phyloP scores from a whole-genome alignment of 2,797 vertebrate genomes.

The Neostethus bicornis region DNA sequence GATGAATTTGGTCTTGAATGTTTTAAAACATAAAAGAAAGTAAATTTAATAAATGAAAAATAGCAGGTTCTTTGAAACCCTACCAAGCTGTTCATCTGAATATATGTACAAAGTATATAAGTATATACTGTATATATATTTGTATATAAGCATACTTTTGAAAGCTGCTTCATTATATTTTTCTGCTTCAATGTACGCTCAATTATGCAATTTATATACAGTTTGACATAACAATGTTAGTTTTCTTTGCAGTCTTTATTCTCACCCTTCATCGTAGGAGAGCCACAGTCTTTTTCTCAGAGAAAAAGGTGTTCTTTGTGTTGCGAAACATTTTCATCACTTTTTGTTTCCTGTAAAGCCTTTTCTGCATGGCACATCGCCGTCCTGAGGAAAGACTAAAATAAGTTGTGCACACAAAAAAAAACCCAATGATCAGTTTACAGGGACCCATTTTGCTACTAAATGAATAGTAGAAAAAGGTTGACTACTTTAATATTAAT shows the following conservation, averaged over 20 bases:
- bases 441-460: no score
- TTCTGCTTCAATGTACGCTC: no score
- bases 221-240: background rate
- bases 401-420: background rate
- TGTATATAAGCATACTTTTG: no score
- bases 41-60: no score
- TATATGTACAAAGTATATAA: no score
- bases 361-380: background rate
- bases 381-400: background rate
- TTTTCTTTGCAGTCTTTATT: background rate
- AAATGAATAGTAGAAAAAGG: no score
- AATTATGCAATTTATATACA: background rate
- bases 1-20: slow-evolving; percentile 29
- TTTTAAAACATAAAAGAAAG: slow-evolving; percentile 6
- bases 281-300: background rate
- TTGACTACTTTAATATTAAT: no score
- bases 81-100: no score
- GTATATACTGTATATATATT: no score
- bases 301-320: background rate
- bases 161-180: no score
- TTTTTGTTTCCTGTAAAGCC: background rate
- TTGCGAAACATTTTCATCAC: background rate
- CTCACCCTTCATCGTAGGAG: background rate
- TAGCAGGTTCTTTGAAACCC: no score
- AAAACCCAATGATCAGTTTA: background rate